Percentiles rank a stretch among this genome's conserved stretches.
Conservation (phyloP, 2,888 invertebrate genomes). For the Cantharis flavilabris region DNA sequence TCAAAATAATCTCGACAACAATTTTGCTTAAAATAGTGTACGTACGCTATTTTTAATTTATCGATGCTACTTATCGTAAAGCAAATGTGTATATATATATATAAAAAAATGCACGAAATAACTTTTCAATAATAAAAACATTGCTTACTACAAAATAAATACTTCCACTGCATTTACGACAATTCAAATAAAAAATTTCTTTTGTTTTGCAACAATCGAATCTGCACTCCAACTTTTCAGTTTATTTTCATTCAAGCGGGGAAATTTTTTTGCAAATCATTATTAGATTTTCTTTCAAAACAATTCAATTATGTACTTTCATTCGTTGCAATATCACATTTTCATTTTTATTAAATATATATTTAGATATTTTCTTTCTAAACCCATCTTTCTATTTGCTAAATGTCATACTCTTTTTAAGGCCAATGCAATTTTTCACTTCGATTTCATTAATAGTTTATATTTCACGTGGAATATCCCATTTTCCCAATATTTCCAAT, state of each 20-base stretch:
- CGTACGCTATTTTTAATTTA: slow-evolving; percentile 24
- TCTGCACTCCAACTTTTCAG: neutral
- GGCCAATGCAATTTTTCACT: neutral
- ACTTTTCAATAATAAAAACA: neutral
- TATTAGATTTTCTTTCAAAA: neutral
- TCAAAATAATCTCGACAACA: slow-evolving; percentile 18
- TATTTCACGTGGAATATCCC: too few relatives aligned
- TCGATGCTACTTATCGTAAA: slow-evolving; percentile 12
- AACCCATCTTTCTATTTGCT: neutral
- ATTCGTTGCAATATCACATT: neutral
- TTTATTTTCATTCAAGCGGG: neutral
- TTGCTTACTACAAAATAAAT: neutral
- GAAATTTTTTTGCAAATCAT: neutral
- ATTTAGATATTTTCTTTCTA: neutral
- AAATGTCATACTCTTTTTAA: too few relatives aligned
- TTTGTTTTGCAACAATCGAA: neutral
- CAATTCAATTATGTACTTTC: neutral
- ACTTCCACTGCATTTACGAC: neutral
- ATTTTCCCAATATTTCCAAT: neutral
- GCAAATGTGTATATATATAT: neutral
- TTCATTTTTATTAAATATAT: neutral
- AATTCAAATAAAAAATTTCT: neutral
- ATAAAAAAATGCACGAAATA: neutral
- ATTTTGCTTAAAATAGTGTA: slow-evolving; percentile 18
- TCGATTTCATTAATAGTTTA: too few relatives aligned